A percentile compares a stretch with the other conserved stretches of the same genome.
These are phyloP conservation scores for Tethea ocularis DNA, from an alignment of 2,888 invertebrate genomes.

Conservation along the genomic window DNA sequence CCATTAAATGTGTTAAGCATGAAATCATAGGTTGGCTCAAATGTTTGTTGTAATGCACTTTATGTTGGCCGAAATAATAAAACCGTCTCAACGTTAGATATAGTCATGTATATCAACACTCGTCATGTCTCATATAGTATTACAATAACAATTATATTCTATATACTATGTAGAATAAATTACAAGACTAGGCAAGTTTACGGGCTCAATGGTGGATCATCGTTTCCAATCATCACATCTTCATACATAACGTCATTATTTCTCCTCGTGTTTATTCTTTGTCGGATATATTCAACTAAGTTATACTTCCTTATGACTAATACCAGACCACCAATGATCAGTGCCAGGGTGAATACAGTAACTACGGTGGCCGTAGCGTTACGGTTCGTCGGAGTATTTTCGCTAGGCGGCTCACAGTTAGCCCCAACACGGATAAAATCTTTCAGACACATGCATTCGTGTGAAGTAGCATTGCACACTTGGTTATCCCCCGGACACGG, in stretches of 20 bases:
- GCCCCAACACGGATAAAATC: conserved; percentile 56
- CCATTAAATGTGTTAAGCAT: too few relatives aligned
- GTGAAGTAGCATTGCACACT: conserved; percentile 53
- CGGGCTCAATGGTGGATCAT: conserved; percentile 77
- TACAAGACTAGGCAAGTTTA: conserved; percentile 42
- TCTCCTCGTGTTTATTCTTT: conserved; percentile 67
- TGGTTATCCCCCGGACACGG: conserved; percentile 59
- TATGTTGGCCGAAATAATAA: not conserved
- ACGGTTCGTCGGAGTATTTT: conserved; percentile 36
- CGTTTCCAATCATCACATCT: conserved; percentile 82
- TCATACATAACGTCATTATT: conserved; percentile 77
- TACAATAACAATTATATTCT: conserved; percentile 29
- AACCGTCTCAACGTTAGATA: not conserved
- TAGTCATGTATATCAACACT: conserved; percentile 11
- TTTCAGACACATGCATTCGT: conserved; percentile 56
- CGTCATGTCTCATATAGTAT: conserved; percentile 18
- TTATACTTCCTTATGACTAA: conserved; percentile 75
- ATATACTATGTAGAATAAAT: conserved; percentile 35
- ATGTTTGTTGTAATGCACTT: not conserved
- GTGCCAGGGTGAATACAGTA: conserved; percentile 66
- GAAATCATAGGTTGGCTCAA: not conserved
- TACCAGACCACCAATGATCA: conserved; percentile 66
- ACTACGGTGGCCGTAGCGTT: conserved; percentile 62
- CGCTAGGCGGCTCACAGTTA: conserved; percentile 47
- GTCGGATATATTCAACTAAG: conserved; percentile 67